Conservation (phyloP, 2,113 vertebrate species). For the Cryptomyrus ogoouensis region DNA sequence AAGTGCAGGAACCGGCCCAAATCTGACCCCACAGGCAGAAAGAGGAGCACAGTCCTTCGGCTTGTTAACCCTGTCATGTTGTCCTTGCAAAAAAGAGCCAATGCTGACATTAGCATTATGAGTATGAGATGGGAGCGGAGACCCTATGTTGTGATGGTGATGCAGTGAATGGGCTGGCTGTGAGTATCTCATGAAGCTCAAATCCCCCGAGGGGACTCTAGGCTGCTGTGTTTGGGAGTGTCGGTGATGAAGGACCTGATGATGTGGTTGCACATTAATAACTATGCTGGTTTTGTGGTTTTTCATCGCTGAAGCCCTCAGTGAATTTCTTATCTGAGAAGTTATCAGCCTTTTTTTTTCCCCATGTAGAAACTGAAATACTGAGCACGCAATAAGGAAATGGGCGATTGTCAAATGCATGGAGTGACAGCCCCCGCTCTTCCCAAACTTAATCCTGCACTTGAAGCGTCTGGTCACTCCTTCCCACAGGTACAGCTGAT, state of each 20-base stretch:
- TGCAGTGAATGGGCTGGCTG: not conserved
- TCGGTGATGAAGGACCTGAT: not conserved
- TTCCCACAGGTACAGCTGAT: not conserved
- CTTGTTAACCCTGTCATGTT: not conserved
- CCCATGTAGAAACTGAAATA: not conserved
- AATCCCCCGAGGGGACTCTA: not conserved
- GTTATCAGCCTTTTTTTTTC: not conserved
- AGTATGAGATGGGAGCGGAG: not conserved
- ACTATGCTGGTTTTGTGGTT: not conserved
- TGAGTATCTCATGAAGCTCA: not conserved
- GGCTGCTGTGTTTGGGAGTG: not conserved
- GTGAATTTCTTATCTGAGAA: not conserved
- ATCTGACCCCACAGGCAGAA: not conserved
- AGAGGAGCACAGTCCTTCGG: not conserved
- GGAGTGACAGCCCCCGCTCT: not conserved
- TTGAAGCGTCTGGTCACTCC: not conserved
- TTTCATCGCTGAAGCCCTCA: not conserved
- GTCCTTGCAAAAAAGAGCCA: not conserved
- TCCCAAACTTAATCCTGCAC: not conserved
- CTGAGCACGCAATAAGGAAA: not conserved
- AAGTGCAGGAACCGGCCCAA: not conserved
- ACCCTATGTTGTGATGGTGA: not conserved
- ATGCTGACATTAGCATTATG: not conserved
- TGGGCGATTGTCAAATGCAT: not conserved
- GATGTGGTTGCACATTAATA: not conserved